These are phyloP conservation scores for Apamea anceps DNA, from an alignment of 2,888 invertebrate species.

Conservation along the genomic window DNA sequence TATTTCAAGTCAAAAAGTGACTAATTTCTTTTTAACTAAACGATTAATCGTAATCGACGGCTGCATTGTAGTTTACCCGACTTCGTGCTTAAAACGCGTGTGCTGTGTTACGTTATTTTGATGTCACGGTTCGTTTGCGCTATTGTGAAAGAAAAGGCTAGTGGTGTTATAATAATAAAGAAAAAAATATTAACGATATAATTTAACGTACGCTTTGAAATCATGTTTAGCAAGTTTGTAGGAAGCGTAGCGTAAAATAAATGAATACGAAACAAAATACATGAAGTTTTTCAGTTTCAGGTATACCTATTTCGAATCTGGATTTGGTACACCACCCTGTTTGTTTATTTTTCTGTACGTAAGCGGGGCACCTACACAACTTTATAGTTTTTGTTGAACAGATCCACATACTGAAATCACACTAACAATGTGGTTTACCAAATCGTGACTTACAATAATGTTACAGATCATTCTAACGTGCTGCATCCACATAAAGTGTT, in stretches of 20 bases:
- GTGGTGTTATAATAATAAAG: slow-evolving; percentile 7
- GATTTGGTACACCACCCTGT: no score
- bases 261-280: no score
- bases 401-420: no score
- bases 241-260: no score
- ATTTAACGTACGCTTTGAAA: no score
- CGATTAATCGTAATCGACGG: slow-evolving; percentile 57
- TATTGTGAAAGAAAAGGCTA: slow-evolving; percentile 20
- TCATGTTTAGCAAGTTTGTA: no score
- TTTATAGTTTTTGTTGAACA: no score
- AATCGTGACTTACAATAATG: slow-evolving; percentile 38
- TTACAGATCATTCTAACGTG: slow-evolving; percentile 40
- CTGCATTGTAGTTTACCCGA: slow-evolving; percentile 29
- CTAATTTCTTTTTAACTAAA: slow-evolving; percentile 51
- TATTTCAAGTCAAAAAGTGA: slow-evolving; percentile 17
- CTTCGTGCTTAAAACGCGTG: slow-evolving; percentile 25
- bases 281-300: no score
- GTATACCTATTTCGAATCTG: no score
- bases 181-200: no score
- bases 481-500: slow-evolving; percentile 37
- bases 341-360: no score
- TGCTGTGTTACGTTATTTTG: slow-evolving; percentile 31
- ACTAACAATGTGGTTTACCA: slow-evolving; percentile 18
- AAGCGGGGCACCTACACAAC: no score
- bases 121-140: slow-evolving; percentile 33